Conservation (phyloP, 1,140 invertebrate genomes). For the Tribolium castaneum region DNA sequence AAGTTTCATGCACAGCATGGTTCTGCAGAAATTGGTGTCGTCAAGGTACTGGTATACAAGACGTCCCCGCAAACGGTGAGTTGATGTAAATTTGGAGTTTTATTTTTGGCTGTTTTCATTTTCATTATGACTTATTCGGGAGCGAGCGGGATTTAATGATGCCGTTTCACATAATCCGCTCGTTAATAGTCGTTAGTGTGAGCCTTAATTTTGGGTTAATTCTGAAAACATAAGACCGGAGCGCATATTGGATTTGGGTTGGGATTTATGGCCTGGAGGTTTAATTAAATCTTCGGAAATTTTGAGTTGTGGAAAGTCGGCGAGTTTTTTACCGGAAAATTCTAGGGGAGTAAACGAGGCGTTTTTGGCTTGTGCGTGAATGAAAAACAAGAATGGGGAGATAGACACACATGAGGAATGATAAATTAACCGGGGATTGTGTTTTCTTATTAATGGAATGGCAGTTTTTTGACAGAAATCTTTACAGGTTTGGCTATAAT, state of each 20-base stretch:
- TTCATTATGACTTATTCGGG: no score
- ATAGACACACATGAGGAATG: no score
- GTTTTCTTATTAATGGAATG: no score
- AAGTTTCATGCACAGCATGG: conserved; percentile 57
- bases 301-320: not conserved
- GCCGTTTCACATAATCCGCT: not conserved
- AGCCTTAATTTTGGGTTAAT: not conserved
- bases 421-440: no score
- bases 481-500: no score
- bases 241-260: no score
- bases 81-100: not conserved
- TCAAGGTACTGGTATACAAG: conserved; percentile 60
- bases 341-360: no score
- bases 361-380: not conserved
- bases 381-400: no score
- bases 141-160: no score
- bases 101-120: no score
- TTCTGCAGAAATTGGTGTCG: conserved; percentile 60
- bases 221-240: not conserved
- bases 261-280: not conserved
- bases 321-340: no score
- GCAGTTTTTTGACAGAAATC: no score
- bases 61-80: conserved; percentile 60
- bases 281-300: conserved; percentile 21
- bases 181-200: not conserved